Evolutionary conservation across 1,140 invertebrate genomes (phyloP).

Genomic region (Drosophila nigromelanica): DNA sequence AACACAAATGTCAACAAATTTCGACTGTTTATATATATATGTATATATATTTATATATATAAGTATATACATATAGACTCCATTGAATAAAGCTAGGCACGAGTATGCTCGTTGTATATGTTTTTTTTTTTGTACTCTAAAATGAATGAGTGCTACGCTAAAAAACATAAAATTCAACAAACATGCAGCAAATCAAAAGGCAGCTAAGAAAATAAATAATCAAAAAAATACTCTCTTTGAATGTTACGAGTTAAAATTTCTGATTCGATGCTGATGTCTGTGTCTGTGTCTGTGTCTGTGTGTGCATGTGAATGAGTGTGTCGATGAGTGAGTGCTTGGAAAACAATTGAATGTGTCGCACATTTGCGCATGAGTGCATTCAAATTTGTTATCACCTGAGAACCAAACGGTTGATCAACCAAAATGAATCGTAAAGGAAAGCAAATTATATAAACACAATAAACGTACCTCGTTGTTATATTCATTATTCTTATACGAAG

Average conservation of each 20-base stretch:
- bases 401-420: conserved; percentile 1
- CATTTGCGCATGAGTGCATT: conserved; percentile 1
- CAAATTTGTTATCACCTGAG: not conserved
- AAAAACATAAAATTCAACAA: conserved; percentile 26
- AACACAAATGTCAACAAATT: conserved; percentile 75
- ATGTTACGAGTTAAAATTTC: conserved; percentile 2
- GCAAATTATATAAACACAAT: conserved; percentile 59
- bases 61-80: conserved; percentile 13
- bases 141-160: conserved; percentile 26
- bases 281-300: conserved; percentile 18
- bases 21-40: conserved; percentile 23
- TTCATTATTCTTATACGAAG: conserved; percentile 76
- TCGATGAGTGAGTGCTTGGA: not conserved
- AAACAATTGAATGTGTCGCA: too few relatives aligned
- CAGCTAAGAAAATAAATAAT: not conserved
- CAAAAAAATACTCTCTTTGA: not conserved
- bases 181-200: conserved; percentile 45
- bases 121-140: conserved; percentile 8
- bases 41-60: not conserved
- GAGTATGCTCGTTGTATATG: conserved; percentile 2
- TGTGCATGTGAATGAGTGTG: conserved; percentile 18
- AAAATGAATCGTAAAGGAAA: conserved; percentile 12
- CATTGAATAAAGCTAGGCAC: conserved; percentile 17
- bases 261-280: conserved; percentile 11
- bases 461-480: conserved; percentile 79